phyloP scores from a whole-genome alignment of 2,797 vertebrate species.

The Acrocephalus scirpaceus region DNA sequence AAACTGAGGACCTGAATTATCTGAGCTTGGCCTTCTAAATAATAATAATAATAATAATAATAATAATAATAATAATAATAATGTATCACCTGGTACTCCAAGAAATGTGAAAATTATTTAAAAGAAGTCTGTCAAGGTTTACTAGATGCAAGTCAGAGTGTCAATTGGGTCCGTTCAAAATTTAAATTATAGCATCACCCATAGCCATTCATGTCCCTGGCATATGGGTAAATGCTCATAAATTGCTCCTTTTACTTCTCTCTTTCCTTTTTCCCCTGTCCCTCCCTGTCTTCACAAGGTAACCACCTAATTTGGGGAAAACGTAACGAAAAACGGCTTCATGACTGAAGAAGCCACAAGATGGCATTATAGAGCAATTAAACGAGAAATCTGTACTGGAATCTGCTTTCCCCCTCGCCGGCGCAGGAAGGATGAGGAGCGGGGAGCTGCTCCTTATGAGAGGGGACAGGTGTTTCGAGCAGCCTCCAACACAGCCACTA shows the following conservation, averaged over 20 bases:
- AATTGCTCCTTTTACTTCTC: neutral
- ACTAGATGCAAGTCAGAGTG: neutral
- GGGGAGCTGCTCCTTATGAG: neutral
- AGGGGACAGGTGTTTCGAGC: slow-evolving; percentile 35
- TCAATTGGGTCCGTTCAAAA: accelerated
- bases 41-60: neutral
- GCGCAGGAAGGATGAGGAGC: neutral
- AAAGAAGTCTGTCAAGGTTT: neutral
- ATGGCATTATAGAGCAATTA: slow-evolving; percentile 73
- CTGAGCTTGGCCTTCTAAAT: neutral
- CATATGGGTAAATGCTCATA: neutral
- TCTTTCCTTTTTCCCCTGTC: neutral
- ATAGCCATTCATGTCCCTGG: neutral
- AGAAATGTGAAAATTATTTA: neutral
- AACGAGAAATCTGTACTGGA: neutral
- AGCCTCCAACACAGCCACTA: slow-evolving; percentile 13
- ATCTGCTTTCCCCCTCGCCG: neutral
- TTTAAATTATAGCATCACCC: neutral
- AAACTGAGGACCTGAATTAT: neutral
- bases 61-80: neutral
- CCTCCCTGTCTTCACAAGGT: neutral
- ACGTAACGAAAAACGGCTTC: neutral
- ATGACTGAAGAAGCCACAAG: slow-evolving; percentile 59
- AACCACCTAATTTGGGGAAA: neutral
- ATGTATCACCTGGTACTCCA: neutral